A percentile compares a stretch with the other conserved stretches of the same genome.
Conservation (phyloP, 2,888 invertebrate genomes). For the Volucella inflata region DNA sequence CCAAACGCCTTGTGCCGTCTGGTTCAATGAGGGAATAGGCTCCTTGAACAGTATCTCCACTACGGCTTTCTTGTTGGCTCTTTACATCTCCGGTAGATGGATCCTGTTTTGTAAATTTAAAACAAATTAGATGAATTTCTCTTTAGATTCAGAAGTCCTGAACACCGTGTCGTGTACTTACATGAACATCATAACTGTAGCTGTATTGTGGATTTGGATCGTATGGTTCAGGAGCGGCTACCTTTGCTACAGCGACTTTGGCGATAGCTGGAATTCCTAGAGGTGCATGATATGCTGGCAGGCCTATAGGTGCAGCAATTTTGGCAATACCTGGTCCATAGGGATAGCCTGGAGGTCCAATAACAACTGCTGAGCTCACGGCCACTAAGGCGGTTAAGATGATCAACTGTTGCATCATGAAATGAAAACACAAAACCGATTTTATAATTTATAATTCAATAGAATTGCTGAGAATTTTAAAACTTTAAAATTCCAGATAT, state of each 20-base stretch:
- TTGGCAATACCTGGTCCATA: conserved; percentile 71
- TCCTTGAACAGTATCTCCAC: conserved; percentile 85
- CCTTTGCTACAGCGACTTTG: conserved; percentile 80
- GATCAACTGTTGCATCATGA: conserved; percentile 77
- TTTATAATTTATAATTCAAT: background rate
- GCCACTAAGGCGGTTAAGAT: conserved; percentile 81
- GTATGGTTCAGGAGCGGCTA: conserved; percentile 81
- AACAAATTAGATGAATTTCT: conserved; percentile 1
- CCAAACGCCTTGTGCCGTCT: conserved; percentile 85
- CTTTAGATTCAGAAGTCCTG: background rate
- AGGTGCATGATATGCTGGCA: conserved; percentile 74
- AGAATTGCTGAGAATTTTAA: too few relatives aligned
- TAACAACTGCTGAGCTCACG: conserved; percentile 80
- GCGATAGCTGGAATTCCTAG: conserved; percentile 75
- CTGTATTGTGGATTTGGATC: conserved; percentile 86
- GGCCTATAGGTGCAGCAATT: conserved; percentile 63
- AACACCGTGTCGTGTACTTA: conserved; percentile 77
- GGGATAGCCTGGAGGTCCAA: conserved; percentile 78
- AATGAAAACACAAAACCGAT: conserved; percentile 9
- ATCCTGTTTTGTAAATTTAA: conserved; percentile 80
- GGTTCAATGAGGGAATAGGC: conserved; percentile 85
- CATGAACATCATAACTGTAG: conserved; percentile 85
- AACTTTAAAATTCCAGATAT: background rate
- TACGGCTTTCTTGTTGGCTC: conserved; percentile 85
- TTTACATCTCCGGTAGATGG: conserved; percentile 85